Percentiles rank a stretch among this genome's conserved stretches.
phyloP scores from a whole-genome alignment of 2,113 vertebrate genomes.

The Oenanthe oenanthe region DNA sequence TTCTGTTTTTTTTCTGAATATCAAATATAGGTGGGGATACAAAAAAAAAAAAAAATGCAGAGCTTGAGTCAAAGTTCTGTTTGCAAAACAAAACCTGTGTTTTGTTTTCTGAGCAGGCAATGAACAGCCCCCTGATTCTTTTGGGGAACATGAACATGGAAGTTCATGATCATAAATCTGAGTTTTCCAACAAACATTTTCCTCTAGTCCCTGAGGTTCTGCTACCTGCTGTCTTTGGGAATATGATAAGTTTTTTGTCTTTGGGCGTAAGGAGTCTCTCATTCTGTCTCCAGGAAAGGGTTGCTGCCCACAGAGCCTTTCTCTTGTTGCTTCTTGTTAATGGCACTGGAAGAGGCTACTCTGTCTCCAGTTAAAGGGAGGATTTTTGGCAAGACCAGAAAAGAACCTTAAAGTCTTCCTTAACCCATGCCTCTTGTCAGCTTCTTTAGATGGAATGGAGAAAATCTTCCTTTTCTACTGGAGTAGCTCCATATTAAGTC shows the following conservation, averaged over 20 bases:
- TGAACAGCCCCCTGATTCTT: not conserved
- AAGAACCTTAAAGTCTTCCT: not conserved
- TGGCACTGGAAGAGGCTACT: not conserved
- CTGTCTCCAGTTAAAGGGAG: not conserved
- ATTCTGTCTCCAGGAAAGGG: not conserved
- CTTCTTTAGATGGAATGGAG: not conserved
- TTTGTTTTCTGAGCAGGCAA: not conserved
- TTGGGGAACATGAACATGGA: not conserved
- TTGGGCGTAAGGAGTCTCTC: not conserved
- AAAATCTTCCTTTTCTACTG: not conserved
- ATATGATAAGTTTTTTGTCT: not conserved
- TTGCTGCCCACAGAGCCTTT: not conserved
- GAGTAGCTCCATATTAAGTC: not conserved
- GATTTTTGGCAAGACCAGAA: not conserved
- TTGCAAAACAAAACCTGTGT: not conserved
- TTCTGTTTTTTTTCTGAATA: not conserved
- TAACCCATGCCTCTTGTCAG: not conserved
- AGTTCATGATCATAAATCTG: not conserved
- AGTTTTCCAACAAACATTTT: not conserved
- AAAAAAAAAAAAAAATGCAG: not conserved
- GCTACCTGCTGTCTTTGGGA: not conserved
- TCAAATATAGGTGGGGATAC: not conserved
- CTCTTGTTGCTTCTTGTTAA: not conserved
- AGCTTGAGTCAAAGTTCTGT: not conserved
- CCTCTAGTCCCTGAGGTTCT: not conserved